These are phyloP conservation scores for Myotis yumanensis DNA, from an alignment of 2,113 vertebrate genomes.

Conservation along the genomic window DNA sequence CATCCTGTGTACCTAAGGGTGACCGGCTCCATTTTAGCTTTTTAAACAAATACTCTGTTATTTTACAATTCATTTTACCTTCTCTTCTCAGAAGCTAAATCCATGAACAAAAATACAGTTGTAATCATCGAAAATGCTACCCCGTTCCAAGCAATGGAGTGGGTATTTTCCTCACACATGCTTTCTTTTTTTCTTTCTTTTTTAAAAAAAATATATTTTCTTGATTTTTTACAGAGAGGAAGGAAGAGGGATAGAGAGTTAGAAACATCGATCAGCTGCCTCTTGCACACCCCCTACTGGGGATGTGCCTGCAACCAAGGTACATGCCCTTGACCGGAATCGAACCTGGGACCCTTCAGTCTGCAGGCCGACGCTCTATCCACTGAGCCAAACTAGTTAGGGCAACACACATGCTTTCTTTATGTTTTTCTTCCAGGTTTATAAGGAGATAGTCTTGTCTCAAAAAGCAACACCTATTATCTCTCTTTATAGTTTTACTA, in stretches of 20 bases:
- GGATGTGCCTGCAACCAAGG: no score
- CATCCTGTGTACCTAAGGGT: no score
- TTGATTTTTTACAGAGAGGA: no score
- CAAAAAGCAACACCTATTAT: neutral
- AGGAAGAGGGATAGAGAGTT: no score
- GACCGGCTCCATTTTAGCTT: neutral
- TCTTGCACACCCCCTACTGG: no score
- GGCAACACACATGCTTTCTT: neutral
- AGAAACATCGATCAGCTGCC: no score
- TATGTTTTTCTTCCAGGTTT: slow-evolving; percentile 3
- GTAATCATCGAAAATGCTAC: slow-evolving; percentile 2
- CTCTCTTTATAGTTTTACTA: neutral
- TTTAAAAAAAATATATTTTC: no score
- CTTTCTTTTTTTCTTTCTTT: neutral
- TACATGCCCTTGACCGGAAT: no score
- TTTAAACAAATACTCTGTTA: neutral
- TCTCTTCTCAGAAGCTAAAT: neutral
- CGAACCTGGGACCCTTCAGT: no score
- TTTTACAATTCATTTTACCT: neutral
- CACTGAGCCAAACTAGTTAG: no score
- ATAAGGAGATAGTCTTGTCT: neutral
- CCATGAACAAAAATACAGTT: neutral
- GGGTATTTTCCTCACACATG: neutral
- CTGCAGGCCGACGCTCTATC: no score
- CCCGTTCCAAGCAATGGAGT: neutral